Percentiles rank a stretch among this genome's conserved stretches.
phyloP scores from a whole-genome alignment of 2,797 vertebrate genomes.

The Neostethus bicornis region DNA sequence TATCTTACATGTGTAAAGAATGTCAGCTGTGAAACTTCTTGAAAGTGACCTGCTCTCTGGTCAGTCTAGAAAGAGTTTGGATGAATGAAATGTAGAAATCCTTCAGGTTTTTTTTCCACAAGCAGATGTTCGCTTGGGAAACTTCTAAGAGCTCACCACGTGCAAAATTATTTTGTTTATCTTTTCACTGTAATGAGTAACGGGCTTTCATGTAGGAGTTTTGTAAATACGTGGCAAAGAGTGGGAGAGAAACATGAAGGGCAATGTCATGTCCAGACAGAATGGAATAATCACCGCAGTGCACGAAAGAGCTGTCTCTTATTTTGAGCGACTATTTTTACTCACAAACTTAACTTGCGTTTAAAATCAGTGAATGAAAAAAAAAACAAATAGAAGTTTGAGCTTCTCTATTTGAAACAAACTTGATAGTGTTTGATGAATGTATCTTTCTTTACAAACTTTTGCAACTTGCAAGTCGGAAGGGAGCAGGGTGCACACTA shows the following conservation, averaged over 20 bases:
- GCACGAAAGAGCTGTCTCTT: slow-evolving; percentile 47
- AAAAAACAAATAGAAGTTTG: slow-evolving; percentile 8
- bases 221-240: slow-evolving; percentile 63
- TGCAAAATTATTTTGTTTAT: slow-evolving; percentile 66
- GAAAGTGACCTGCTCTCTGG: slow-evolving; percentile 35
- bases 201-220: slow-evolving; percentile 63
- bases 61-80: slow-evolving; percentile 31
- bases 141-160: slow-evolving; percentile 54
- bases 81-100: slow-evolving; percentile 40
- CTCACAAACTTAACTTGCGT: slow-evolving; percentile 29
- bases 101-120: slow-evolving; percentile 40
- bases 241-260: slow-evolving; percentile 61
- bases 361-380: slow-evolving; percentile 9
- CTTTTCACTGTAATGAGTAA: slow-evolving; percentile 56
- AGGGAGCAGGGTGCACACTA: no score
- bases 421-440: neutral
- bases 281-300: slow-evolving; percentile 52
- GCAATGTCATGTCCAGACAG: slow-evolving; percentile 32
- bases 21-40: slow-evolving; percentile 41
- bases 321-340: slow-evolving; percentile 37
- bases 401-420: neutral
- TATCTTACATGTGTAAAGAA: slow-evolving; percentile 49
- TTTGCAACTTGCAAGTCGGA: no score
- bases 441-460: no score
- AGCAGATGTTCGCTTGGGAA: slow-evolving; percentile 46